phyloP scores from a whole-genome alignment of 2,888 invertebrate genomes.

The Buathra laborator region DNA sequence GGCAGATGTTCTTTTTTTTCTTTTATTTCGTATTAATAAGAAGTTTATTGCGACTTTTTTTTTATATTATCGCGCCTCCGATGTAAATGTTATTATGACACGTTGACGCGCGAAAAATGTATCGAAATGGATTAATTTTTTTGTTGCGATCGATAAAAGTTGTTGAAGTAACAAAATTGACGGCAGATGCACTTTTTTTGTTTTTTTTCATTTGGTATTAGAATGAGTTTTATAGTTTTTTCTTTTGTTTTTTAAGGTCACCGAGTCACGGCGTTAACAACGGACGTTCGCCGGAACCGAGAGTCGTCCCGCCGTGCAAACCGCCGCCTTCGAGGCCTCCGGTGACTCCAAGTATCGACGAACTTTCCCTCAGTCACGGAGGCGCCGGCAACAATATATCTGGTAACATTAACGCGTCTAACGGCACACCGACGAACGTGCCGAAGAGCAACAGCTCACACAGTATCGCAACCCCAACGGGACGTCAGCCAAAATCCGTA shows the following conservation, averaged over 20 bases:
- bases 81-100: background rate
- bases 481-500: slow-evolving; percentile 82
- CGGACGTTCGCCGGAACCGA: slow-evolving; percentile 80
- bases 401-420: slow-evolving; percentile 74
- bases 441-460: slow-evolving; percentile 82
- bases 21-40: background rate
- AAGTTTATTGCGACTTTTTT: background rate
- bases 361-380: slow-evolving; percentile 70
- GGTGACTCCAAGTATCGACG: slow-evolving; percentile 80
- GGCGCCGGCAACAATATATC: slow-evolving; percentile 71
- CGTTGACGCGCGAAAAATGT: too few species aligned
- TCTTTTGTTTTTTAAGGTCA: slow-evolving; percentile 67
- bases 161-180: background rate
- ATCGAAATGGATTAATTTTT: background rate
- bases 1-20: background rate
- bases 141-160: background rate
- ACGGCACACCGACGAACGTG: slow-evolving; percentile 79
- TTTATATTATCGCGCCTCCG: background rate
- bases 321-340: slow-evolving; percentile 83
- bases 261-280: slow-evolving; percentile 80
- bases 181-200: background rate
- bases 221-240: slow-evolving; percentile 17
- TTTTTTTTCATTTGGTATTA: slow-evolving; percentile 5
- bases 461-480: slow-evolving; percentile 81
- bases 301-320: slow-evolving; percentile 82